phyloP scores from a whole-genome alignment of 2,113 vertebrate genomes.

The Carollia perspicillata region DNA sequence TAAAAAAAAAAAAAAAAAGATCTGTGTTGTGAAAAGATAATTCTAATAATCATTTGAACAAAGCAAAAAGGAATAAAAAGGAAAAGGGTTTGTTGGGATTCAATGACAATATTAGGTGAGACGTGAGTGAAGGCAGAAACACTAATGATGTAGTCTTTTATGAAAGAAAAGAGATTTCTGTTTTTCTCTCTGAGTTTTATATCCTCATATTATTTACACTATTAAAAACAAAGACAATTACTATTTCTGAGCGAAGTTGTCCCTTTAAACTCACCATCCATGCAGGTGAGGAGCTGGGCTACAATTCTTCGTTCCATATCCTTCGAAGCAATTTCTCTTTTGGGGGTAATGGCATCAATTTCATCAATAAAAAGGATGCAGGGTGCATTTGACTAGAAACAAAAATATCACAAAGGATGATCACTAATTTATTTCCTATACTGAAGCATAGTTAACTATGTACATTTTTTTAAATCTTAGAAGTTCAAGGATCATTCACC shows the following conservation, averaged over 20 bases:
- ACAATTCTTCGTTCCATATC: constrained; percentile 99
- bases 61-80: neutral
- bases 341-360: constrained; percentile 96
- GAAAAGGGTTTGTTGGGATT: neutral
- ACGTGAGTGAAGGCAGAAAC: neutral
- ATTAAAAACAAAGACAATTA: neutral
- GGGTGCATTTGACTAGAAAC: constrained; percentile 86
- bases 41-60: neutral
- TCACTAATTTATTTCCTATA: neutral
- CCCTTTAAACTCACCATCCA: constrained; percentile 90
- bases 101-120: neutral
- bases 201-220: neutral
- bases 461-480: neutral
- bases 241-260: neutral
- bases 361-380: constrained; percentile 98
- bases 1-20: too few relatives aligned
- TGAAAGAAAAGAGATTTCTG: neutral
- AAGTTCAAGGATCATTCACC: neutral
- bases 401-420: neutral
- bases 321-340: constrained; percentile 96
- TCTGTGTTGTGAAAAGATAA: neutral
- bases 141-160: neutral
- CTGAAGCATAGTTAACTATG: neutral
- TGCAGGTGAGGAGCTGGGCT: constrained; percentile 95
- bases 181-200: neutral